Conservation (phyloP, 2,113 vertebrate genomes). For the Cepphus grylle region DNA sequence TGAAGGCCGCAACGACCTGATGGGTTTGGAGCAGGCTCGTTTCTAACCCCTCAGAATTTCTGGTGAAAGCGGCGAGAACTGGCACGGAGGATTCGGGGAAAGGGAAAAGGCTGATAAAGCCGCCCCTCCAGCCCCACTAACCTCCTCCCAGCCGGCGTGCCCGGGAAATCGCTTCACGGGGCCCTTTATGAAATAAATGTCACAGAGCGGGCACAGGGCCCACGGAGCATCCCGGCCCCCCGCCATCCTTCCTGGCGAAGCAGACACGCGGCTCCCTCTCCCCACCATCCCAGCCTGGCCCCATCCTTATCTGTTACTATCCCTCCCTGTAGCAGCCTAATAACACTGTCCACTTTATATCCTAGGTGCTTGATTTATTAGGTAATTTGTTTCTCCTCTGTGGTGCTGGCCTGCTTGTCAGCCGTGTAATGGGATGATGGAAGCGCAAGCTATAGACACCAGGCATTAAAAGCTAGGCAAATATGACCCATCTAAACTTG, state of each 20-base stretch:
- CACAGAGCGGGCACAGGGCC: rapidly evolving
- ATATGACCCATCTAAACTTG: constrained; percentile 50
- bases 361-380: constrained; percentile 86
- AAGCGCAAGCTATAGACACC: constrained; percentile 65
- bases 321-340: constrained; percentile 70
- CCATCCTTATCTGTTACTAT: constrained; percentile 56
- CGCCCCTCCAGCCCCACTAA: not conserved
- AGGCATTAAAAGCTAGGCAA: constrained; percentile 69
- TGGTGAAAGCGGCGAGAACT: not conserved
- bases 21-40: not conserved
- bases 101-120: not conserved
- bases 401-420: constrained; percentile 72
- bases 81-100: not conserved
- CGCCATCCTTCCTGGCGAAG: not conserved
- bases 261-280: not conserved
- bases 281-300: not conserved
- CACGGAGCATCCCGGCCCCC: not conserved
- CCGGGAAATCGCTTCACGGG: rapidly evolving
- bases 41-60: not conserved
- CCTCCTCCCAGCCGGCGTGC: rapidly evolving
- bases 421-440: constrained; percentile 83
- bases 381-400: constrained; percentile 85
- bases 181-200: not conserved
- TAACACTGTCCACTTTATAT: constrained; percentile 69
- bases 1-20: constrained; percentile 31